Percentiles rank a stretch among this genome's conserved stretches.
Conservation (phyloP, 2,113 vertebrate genomes). For the Colossoma macropomum region DNA sequence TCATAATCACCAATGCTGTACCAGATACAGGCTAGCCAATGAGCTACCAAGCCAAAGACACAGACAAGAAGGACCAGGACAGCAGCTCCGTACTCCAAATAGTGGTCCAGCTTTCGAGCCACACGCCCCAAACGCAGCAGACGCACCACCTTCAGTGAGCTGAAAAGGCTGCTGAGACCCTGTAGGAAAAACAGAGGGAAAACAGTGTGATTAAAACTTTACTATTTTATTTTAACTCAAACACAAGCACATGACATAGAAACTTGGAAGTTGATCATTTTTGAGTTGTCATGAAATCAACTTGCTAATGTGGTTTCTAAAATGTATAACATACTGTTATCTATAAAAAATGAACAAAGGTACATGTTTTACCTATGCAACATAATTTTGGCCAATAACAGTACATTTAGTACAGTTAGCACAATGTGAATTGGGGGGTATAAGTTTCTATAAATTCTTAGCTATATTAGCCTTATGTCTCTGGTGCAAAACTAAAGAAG, state of each 20-base stretch:
- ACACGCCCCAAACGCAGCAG: constrained; percentile 92
- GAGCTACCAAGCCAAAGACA: constrained; percentile 95
- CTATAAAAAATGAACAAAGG: no score
- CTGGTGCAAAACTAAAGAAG: no score
- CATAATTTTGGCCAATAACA: no score
- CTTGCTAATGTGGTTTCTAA: no score
- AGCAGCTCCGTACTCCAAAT: constrained; percentile 94
- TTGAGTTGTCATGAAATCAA: no score
- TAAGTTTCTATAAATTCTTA: no score
- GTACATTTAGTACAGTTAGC: no score
- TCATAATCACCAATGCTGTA: constrained; percentile 98
- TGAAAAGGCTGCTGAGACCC: constrained; percentile 99
- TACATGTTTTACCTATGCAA: no score
- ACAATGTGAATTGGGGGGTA: no score
- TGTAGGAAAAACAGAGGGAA: constrained; percentile 61
- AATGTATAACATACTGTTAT: no score
- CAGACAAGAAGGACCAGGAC: constrained; percentile 95
- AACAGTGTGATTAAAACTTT: not conserved
- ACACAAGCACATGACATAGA: not conserved
- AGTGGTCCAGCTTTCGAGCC: constrained; percentile 96
- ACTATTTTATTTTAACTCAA: not conserved
- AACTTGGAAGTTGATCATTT: no score
- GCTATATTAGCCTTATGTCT: no score
- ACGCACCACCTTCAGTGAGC: constrained; percentile 95
- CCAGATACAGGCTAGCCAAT: constrained; percentile 99